phyloP scores from a whole-genome alignment of 2,113 vertebrate species.

The Pelobates fuscus region DNA sequence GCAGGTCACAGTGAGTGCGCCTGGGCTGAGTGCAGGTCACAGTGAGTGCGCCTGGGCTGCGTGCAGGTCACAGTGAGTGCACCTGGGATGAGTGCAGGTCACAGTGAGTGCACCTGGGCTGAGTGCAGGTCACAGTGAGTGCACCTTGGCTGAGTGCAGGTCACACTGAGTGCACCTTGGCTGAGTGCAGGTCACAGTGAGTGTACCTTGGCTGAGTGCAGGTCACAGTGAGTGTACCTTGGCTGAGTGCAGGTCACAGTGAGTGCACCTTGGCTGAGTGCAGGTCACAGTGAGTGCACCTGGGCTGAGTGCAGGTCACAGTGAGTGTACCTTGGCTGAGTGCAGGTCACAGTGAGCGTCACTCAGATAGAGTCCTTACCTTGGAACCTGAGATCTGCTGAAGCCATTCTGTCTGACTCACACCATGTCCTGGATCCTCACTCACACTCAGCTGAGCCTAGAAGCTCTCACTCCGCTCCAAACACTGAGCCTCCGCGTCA shows the following conservation, averaged over 20 bases:
- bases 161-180: not conserved
- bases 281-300: not conserved
- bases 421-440: not conserved
- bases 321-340: not conserved
- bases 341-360: not conserved
- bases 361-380: slow-evolving; percentile 60
- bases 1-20: not conserved
- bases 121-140: not conserved
- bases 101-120: not conserved
- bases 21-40: not conserved
- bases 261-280: not conserved
- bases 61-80: not conserved
- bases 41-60: not conserved
- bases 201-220: not conserved
- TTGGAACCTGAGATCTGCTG: slow-evolving; percentile 75
- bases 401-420: slow-evolving; percentile 66
- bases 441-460: not conserved
- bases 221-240: not conserved
- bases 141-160: not conserved
- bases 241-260: not conserved
- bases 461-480: not conserved
- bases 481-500: slow-evolving; percentile 24
- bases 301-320: no score
- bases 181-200: not conserved
- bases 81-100: not conserved